phyloP scores from a whole-genome alignment of 2,888 invertebrate species.

The Hofmannophila pseudospretella region DNA sequence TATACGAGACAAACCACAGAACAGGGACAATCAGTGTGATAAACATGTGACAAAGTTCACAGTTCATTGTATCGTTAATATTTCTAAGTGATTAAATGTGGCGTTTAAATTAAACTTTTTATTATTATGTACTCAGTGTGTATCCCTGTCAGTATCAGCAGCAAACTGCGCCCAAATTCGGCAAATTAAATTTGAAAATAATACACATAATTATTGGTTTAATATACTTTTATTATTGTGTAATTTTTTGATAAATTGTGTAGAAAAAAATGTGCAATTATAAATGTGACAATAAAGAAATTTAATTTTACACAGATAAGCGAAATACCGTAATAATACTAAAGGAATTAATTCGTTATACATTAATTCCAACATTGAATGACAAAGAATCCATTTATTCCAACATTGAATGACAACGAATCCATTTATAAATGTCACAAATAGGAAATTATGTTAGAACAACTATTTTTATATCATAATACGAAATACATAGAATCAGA shows the following conservation, averaged over 20 bases:
- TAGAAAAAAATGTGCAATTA: conserved; percentile 70
- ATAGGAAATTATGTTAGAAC: background rate
- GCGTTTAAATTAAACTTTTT: no score
- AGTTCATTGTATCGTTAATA: no score
- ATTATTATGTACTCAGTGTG: no score
- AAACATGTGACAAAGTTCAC: no score
- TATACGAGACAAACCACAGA: no score
- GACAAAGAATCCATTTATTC: conserved; percentile 1
- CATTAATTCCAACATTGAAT: conserved; percentile 3
- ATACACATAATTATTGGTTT: conserved; percentile 11
- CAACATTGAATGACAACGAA: conserved; percentile 2
- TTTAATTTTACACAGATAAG: conserved; percentile 6
- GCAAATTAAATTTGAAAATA: no score
- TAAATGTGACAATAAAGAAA: conserved; percentile 58
- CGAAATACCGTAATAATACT: conserved; percentile 52
- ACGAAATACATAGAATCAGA: background rate
- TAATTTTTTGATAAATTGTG: conserved; percentile 68
- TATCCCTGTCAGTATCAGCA: no score
- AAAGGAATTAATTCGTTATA: conserved; percentile 31
- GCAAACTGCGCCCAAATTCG: no score
- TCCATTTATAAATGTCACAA: background rate
- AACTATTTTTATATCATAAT: no score
- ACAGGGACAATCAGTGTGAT: no score
- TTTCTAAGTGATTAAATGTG: no score
- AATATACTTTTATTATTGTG: conserved; percentile 49